Base-by-base conservation (phyloP, 1,140 invertebrate genomes). In the Rhyzopertha dominica region DNA sequence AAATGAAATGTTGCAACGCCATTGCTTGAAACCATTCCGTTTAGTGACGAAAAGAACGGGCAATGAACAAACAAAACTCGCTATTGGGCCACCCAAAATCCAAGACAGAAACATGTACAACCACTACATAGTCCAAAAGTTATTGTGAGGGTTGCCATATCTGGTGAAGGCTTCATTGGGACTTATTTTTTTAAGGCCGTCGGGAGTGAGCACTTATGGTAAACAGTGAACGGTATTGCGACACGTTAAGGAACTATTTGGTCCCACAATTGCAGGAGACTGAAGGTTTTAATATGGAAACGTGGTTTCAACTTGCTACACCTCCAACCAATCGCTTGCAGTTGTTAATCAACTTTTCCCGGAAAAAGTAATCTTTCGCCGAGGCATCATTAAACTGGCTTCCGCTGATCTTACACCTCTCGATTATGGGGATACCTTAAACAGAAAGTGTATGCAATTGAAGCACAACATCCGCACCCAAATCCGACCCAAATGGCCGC, bases 241-340 rank as follows among this genome's bases (percentile, higher is more conserved):
- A 44, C 19, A 58, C 56, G 51, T 53, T 58, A 46, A 37, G 44
- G 28, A 32, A 54, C 14, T 58, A 56, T 31, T 53, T 54, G 23
- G 42, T 34, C 17, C 44, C 54, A 22, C 23, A 36, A 39, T 40
- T 58, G 43, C 46, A 35, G 47, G 31, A 51, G 38, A 59, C 53
- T 53, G 3, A 28, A 36, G 54, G 48, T 32, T 59, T 46, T 19
- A 58, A 56, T 44, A 17, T 18, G 18, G 49, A 42, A 26, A 53
- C 49, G 16, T 56, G 52, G 53, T 57, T 56, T 32, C 49, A 60
- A 37, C 48, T 53, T 51, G 58, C 56, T 47, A 50, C 47, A 45
- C 49, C 49, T 20, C 57, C 58, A 16, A 48, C 39, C n/a, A n/a
- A n/a, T n/a, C 32, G 20, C 10, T 57, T 22, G 29, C 25, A 16